A percentile compares a stretch with the other conserved stretches of the same genome.
phyloP scores from a whole-genome alignment of 2,797 vertebrate species.

The Arctocebus calabarensis region DNA sequence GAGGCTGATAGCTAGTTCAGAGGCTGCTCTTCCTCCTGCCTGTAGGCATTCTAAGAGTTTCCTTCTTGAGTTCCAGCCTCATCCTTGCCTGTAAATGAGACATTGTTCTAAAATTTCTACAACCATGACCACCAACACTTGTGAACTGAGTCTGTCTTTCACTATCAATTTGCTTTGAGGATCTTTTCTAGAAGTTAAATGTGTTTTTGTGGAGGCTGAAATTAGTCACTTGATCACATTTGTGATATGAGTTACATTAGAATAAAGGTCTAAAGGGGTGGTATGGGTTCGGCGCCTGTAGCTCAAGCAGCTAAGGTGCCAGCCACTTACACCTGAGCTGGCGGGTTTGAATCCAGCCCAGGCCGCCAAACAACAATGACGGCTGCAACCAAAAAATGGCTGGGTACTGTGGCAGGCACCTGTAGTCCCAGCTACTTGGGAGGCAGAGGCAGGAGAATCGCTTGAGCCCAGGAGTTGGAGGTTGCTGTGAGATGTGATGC shows the following conservation, averaged over 20 bases:
- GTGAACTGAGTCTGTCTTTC: constrained; percentile 48
- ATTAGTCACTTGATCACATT: constrained; percentile 55
- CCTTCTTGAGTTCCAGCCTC: neutral
- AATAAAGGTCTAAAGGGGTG: constrained; percentile 29
- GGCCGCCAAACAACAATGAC: no score
- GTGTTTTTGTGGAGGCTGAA: constrained; percentile 66
- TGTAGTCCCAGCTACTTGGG: no score
- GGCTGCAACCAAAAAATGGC: no score
- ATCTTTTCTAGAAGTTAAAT: constrained; percentile 61
- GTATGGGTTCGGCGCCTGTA: neutral
- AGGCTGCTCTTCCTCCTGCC: neutral
- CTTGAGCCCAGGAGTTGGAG: no score
- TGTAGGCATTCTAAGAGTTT: neutral
- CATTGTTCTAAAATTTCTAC: neutral
- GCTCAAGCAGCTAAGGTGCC: no score
- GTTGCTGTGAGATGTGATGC: no score
- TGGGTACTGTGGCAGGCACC: no score
- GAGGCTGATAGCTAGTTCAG: neutral
- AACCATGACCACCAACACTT: neutral
- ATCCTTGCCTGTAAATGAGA: neutral
- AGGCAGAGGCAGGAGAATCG: no score
- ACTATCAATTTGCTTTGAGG: constrained; percentile 54
- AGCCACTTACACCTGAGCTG: no score
- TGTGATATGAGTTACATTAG: constrained; percentile 37
- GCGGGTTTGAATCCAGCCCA: no score